Conservation (phyloP, 1,140 invertebrate genomes). For the Bombus superbus region DNA sequence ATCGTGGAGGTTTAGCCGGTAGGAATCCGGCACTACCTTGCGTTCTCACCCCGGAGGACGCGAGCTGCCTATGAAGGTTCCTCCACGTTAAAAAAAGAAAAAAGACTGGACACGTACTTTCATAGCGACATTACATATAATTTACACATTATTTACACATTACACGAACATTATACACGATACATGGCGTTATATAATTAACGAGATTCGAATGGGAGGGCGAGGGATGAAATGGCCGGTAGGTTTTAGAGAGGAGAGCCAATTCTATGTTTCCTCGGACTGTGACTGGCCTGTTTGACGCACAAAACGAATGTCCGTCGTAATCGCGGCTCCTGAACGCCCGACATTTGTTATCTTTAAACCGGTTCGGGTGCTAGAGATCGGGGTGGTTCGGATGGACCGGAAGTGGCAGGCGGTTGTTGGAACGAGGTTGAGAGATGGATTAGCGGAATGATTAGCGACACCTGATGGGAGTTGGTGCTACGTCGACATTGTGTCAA, state of each 20-base stretch:
- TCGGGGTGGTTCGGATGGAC: constrained; percentile 15
- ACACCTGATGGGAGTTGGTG: constrained; percentile 61
- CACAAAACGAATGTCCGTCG: constrained; percentile 69
- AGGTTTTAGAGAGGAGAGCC: constrained; percentile 12
- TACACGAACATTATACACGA: no score
- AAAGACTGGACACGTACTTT: constrained; percentile 17
- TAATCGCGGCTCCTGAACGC: constrained; percentile 69
- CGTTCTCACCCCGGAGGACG: no score
- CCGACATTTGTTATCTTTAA: constrained; percentile 77
- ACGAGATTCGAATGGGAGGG: constrained; percentile 6
- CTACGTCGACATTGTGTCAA: constrained; percentile 35
- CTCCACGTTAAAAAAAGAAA: no score
- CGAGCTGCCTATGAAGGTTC: no score
- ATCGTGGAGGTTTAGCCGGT: no score
- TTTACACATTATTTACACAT: no score
- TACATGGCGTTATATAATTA: constrained; percentile 31
- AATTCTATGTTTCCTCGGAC: constrained; percentile 40
- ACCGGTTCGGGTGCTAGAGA: constrained; percentile 45
- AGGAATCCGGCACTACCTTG: no score
- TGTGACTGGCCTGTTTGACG: constrained; percentile 24
- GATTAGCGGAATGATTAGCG: constrained; percentile 71
- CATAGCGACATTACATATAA: constrained; percentile 24
- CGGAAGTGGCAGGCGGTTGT: constrained; percentile 3
- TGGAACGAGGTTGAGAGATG: constrained; percentile 39
- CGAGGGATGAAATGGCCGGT: constrained; percentile 12